Conservation (phyloP, 2,797 vertebrate genomes). For the Sciaenops ocellatus region DNA sequence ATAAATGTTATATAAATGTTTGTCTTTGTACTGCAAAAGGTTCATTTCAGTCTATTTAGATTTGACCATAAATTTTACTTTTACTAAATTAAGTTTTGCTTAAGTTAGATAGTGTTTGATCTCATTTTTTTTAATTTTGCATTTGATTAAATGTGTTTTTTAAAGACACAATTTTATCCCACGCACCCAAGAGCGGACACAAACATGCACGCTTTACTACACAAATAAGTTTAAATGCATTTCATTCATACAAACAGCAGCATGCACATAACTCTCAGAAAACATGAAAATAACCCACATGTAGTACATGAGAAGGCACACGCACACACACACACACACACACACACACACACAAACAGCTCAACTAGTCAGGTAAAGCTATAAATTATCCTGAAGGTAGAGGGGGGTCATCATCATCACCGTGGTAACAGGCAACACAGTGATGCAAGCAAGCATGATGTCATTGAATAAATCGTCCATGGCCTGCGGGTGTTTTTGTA, state of each 20-base stretch:
- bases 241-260: neutral
- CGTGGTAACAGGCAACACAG: slow-evolving; percentile 72
- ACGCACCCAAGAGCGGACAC: neutral
- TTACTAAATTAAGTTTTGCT: neutral
- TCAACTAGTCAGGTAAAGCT: slow-evolving; percentile 46
- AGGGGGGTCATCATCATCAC: slow-evolving; percentile 47
- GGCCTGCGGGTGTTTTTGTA: slow-evolving; percentile 59
- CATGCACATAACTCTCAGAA: neutral
- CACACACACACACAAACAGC: slow-evolving; percentile 18
- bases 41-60: neutral
- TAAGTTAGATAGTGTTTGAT: neutral
- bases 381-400: slow-evolving; percentile 13
- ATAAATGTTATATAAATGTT: neutral
- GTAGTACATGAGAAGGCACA: slow-evolving; percentile 5
- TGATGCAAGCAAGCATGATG: slow-evolving; percentile 70
- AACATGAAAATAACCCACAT: neutral
- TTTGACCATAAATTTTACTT: neutral
- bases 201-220: too few species aligned
- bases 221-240: neutral
- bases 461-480: slow-evolving; percentile 59
- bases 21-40: neutral
- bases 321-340: slow-evolving; percentile 6
- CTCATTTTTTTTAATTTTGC: too few species aligned
- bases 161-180: neutral
- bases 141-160: too few species aligned